Percentiles rank a stretch among this genome's conserved stretches.
These are phyloP conservation scores for Psophia crepitans DNA, from an alignment of 2,113 vertebrate species.

Conservation along the genomic window DNA sequence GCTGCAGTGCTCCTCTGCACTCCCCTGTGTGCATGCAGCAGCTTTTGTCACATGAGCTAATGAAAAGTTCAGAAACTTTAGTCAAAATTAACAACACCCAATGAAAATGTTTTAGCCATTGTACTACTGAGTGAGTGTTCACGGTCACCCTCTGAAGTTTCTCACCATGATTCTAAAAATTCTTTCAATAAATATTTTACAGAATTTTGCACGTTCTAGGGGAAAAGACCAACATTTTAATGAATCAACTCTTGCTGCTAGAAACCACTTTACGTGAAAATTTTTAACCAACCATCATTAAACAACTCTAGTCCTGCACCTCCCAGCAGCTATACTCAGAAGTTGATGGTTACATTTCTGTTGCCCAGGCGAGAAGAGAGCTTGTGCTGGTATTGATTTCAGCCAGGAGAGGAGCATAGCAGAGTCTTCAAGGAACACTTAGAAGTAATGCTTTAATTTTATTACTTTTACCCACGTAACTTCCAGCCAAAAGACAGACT, in stretches of 20 bases:
- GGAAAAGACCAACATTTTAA: background rate
- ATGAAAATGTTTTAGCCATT: background rate
- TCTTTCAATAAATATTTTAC: background rate
- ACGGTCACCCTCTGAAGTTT: background rate
- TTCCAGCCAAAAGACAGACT: background rate
- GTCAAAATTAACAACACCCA: background rate
- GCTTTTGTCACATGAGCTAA: background rate
- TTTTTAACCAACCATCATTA: background rate
- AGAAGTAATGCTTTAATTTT: background rate
- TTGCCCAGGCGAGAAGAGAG: background rate
- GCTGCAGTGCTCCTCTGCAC: background rate
- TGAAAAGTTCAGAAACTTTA: background rate
- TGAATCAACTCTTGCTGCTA: background rate
- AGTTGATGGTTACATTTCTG: background rate
- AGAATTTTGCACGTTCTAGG: background rate
- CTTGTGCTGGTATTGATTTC: background rate
- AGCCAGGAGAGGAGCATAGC: background rate
- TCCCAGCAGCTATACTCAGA: background rate
- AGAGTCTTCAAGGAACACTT: background rate
- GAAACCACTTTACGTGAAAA: background rate
- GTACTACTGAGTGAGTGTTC: background rate
- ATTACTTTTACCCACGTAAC: background rate
- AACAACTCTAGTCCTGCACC: background rate
- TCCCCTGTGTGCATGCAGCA: accelerated
- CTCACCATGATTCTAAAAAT: background rate